Evolutionary conservation across 2,113 vertebrate species (phyloP).

Genomic region (Hippocampus zosterae): DNA sequence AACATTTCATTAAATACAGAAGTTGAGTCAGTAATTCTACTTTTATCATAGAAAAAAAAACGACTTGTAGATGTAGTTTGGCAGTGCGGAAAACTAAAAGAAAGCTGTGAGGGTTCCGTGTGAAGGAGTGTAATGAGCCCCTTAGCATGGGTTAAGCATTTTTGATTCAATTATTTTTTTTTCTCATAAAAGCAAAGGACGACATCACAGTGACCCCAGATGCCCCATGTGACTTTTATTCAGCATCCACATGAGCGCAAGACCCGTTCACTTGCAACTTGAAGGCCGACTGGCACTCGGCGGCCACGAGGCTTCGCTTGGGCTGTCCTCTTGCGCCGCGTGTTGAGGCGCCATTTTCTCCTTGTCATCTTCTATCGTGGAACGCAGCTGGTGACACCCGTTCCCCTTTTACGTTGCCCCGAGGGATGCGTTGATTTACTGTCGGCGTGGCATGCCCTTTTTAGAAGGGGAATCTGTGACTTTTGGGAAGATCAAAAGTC

Average conservation of each 20-base stretch:
- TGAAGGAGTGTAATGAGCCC: constrained; percentile 55
- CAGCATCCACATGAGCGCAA: background rate
- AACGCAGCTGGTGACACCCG: constrained; percentile 56
- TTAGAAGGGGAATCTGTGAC: constrained; percentile 50
- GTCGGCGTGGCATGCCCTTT: constrained; percentile 51
- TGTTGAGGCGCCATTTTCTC: constrained; percentile 65
- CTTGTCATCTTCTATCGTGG: constrained; percentile 64
- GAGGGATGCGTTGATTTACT: constrained; percentile 65
- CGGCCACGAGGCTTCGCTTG: constrained; percentile 2
- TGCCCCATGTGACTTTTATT: too few relatives aligned
- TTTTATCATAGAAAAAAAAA: constrained; percentile 20
- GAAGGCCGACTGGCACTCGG: background rate
- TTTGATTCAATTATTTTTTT: background rate
- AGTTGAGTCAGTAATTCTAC: too few relatives aligned
- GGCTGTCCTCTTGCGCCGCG: constrained; percentile 40
- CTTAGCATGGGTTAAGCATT: too few relatives aligned
- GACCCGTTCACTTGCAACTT: background rate
- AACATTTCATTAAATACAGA: too few relatives aligned
- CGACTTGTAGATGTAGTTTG: constrained; percentile 46
- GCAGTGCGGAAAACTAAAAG: constrained; percentile 40
- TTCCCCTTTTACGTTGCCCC: constrained; percentile 49
- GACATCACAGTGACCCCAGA: too few relatives aligned
- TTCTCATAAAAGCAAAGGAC: constrained; percentile 35
- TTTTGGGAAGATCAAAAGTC: constrained; percentile 47
- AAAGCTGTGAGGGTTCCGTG: constrained; percentile 36